Conservation (phyloP, 2,888 invertebrate genomes). For the Melinopterus prodromus region DNA sequence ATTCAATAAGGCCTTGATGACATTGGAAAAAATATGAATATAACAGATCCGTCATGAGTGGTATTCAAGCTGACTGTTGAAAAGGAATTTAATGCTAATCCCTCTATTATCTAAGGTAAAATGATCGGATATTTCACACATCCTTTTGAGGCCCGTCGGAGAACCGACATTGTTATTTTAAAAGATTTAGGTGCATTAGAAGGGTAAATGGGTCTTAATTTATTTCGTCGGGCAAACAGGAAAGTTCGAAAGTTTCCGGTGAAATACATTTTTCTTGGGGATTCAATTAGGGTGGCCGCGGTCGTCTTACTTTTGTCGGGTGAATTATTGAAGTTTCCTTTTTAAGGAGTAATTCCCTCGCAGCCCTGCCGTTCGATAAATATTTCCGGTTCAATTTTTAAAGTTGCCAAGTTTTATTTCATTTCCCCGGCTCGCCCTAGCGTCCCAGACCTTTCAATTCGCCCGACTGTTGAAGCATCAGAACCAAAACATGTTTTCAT, state of each 20-base stretch:
- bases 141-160: neutral
- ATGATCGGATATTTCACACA: constrained; percentile 26
- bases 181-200: neutral
- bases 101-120: constrained; percentile 25
- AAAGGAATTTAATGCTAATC: constrained; percentile 29
- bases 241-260: neutral
- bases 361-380: neutral
- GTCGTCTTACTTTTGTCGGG: neutral
- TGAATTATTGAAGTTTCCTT: neutral
- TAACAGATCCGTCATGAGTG: constrained; percentile 27
- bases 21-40: neutral
- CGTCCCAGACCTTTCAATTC: neutral
- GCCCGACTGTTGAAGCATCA: neutral
- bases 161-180: neutral
- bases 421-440: neutral
- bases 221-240: neutral
- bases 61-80: constrained; percentile 10
- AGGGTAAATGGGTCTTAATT: neutral
- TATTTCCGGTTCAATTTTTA: neutral
- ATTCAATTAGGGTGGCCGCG: neutral
- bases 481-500: neutral
- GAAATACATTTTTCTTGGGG: neutral
- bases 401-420: neutral
- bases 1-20: neutral
- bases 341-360: neutral